Percentiles rank a stretch among this genome's conserved stretches.
Conservation (phyloP, 2,888 invertebrate species). For the Zelleria hepariella region DNA sequence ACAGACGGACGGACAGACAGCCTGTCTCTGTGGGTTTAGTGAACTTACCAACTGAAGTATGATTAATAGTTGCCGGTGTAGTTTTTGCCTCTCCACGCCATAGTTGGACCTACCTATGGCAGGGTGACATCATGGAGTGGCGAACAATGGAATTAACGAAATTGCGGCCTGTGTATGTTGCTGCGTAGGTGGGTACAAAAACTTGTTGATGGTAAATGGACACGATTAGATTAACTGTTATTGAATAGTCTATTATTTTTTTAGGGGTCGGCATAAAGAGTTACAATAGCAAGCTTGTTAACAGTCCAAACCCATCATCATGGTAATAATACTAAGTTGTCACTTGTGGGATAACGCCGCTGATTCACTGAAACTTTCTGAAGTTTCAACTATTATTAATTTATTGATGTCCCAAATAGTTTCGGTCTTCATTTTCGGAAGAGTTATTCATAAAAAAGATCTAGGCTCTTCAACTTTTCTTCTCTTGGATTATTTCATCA, state of each 20-base stretch:
- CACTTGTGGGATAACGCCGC: too few species aligned
- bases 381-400: too few species aligned
- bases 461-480: too few species aligned
- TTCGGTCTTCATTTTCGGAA: too few species aligned
- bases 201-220: neutral
- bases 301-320: neutral
- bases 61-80: conserved; percentile 20
- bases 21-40: conserved; percentile 27
- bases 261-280: neutral
- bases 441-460: too few species aligned
- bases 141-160: neutral
- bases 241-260: neutral
- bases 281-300: neutral
- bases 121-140: conserved; percentile 15
- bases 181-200: neutral
- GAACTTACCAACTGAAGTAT: conserved; percentile 22
- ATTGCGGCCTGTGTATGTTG: neutral
- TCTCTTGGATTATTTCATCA: too few species aligned
- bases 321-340: neutral
- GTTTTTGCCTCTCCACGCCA: conserved; percentile 11
- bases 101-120: too few species aligned
- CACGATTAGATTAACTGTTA: neutral
- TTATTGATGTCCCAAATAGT: too few species aligned
- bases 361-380: too few species aligned
- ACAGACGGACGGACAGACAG: conserved; percentile 24